Evolutionary conservation across 1,140 invertebrate species (phyloP).

Genomic region (Cydia amplana): DNA sequence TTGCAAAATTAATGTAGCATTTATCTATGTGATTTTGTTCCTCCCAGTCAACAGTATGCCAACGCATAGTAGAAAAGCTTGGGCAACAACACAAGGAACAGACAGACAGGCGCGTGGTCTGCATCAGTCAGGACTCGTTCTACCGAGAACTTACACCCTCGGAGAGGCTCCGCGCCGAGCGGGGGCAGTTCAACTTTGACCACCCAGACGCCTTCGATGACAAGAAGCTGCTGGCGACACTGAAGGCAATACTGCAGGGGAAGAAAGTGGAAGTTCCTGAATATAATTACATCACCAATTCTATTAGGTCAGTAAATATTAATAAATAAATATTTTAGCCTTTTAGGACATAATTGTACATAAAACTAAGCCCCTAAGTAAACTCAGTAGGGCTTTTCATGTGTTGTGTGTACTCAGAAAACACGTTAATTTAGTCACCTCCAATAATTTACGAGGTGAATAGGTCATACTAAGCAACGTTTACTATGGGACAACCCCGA

Average conservation of each 20-base stretch:
- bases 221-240: constrained; percentile 88
- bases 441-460: too few species aligned
- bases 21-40: background rate
- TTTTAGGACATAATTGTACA: too few species aligned
- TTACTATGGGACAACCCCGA: too few species aligned
- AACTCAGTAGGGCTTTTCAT: too few species aligned
- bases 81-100: constrained; percentile 95
- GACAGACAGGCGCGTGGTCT: constrained; percentile 93
- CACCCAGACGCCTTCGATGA: constrained; percentile 97
- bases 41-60: constrained; percentile 95
- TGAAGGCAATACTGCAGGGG: constrained; percentile 90
- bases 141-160: constrained; percentile 91
- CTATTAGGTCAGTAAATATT: constrained; percentile 57
- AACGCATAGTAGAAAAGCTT: constrained; percentile 96
- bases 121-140: constrained; percentile 98
- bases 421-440: too few species aligned
- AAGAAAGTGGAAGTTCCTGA: constrained; percentile 92
- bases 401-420: too few species aligned
- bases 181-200: constrained; percentile 98
- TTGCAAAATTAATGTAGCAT: too few species aligned
- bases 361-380: too few species aligned
- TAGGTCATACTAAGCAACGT: too few species aligned
- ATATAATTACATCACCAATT: constrained; percentile 91
- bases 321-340: too few species aligned
- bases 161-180: constrained; percentile 91